phyloP scores from a whole-genome alignment of 2,797 vertebrate genomes.

The Smutsia temminckii region DNA sequence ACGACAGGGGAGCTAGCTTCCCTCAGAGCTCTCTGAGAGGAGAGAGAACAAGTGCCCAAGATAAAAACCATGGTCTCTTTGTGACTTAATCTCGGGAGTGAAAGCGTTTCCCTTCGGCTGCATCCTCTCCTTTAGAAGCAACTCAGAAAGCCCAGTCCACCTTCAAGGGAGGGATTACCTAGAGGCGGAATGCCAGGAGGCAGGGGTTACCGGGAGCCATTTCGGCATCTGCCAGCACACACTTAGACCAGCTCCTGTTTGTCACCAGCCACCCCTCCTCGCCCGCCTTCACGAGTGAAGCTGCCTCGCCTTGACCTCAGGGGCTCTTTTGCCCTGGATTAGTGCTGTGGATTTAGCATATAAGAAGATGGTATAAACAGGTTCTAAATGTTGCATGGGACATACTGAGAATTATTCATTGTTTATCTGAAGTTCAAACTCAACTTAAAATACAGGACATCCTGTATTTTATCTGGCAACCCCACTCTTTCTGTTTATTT shows the following conservation, averaged over 20 bases:
- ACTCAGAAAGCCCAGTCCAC: neutral
- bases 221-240: neutral
- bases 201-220: accelerated
- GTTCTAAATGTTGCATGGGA: neutral
- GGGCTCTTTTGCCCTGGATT: neutral
- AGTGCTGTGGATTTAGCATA: neutral
- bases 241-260: neutral
- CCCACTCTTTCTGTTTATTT: neutral
- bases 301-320: neutral
- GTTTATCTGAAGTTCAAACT: slow-evolving; percentile 41
- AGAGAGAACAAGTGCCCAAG: neutral
- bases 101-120: too few species aligned
- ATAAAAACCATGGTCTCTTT: neutral
- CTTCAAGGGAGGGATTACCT: neutral
- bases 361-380: neutral
- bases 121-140: neutral
- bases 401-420: neutral
- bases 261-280: too few species aligned
- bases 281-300: neutral
- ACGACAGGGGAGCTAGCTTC: neutral
- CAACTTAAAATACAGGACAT: neutral
- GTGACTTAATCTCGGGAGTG: neutral
- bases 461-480: neutral
- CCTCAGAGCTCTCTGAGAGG: neutral
- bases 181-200: neutral